These are phyloP conservation scores for Lepidonotus clava DNA, from an alignment of 2,888 invertebrate species.

Conservation along the genomic window DNA sequence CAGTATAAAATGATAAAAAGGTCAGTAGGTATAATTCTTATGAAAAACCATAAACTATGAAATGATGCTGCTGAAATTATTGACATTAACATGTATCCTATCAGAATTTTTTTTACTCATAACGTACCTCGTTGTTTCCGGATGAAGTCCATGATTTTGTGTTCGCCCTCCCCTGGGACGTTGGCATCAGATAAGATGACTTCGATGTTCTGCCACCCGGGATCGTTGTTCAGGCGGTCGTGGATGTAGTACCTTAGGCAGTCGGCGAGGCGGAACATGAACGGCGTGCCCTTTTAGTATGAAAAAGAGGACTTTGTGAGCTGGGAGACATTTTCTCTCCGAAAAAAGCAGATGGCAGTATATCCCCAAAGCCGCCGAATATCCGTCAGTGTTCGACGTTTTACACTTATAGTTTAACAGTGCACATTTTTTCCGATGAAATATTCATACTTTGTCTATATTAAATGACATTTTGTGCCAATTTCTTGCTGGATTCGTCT, in stretches of 20 bases:
- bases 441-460: too few species aligned
- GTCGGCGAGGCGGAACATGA: slow-evolving; percentile 92
- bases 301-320: slow-evolving; percentile 23
- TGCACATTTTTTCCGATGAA: too few species aligned
- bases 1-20: too few species aligned
- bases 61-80: too few species aligned
- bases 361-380: too few species aligned
- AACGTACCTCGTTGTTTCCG: slow-evolving; percentile 91
- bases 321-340: too few species aligned
- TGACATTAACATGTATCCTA: too few species aligned
- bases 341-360: too few species aligned
- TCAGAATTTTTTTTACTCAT: neutral
- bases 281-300: slow-evolving; percentile 94
- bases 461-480: too few species aligned
- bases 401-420: too few species aligned
- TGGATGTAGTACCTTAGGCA: slow-evolving; percentile 92
- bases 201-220: slow-evolving; percentile 96
- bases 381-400: too few species aligned
- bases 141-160: slow-evolving; percentile 99
- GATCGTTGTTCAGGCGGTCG: slow-evolving; percentile 93
- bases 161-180: slow-evolving; percentile 89
- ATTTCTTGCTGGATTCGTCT: too few species aligned
- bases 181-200: slow-evolving; percentile 98
- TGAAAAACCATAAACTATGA: neutral
- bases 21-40: neutral